A percentile compares a stretch with the other conserved stretches of the same genome.
Evolutionary conservation across 2,888 invertebrate genomes (phyloP).

Genomic region (Autographa pulchrina): DNA sequence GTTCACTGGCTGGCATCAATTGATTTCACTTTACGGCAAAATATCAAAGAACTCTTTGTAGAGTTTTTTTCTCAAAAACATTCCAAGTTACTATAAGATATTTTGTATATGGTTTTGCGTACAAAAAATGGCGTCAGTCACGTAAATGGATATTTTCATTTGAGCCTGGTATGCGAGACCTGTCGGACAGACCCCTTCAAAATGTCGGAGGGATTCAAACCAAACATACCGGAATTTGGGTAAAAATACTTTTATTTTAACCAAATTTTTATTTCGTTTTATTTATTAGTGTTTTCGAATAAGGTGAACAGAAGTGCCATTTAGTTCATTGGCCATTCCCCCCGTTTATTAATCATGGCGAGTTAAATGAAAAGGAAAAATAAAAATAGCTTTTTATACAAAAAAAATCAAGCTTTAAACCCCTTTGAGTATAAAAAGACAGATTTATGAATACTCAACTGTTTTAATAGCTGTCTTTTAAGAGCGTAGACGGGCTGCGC

Average conservation of each 20-base stretch:
- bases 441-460: slow-evolving; percentile 16
- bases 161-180: neutral
- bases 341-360: neutral
- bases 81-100: neutral
- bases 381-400: neutral
- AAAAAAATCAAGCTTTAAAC: neutral
- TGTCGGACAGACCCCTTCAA: neutral
- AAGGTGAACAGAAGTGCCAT: neutral
- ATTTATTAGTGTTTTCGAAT: no score
- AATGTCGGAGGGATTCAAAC: neutral
- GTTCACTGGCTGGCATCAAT: neutral
- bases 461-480: slow-evolving; percentile 25
- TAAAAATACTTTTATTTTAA: neutral
- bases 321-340: neutral
- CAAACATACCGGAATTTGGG: neutral
- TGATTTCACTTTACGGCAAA: neutral
- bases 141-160: neutral
- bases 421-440: slow-evolving; percentile 6
- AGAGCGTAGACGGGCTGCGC: no score
- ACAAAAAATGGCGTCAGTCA: neutral
- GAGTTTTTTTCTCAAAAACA: neutral
- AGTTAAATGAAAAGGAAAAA: neutral
- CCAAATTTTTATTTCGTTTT: no score
- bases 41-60: neutral
- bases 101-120: neutral